Evolutionary conservation across 1,140 invertebrate species (phyloP).

Genomic region (Meloidogyne exigua): DNA sequence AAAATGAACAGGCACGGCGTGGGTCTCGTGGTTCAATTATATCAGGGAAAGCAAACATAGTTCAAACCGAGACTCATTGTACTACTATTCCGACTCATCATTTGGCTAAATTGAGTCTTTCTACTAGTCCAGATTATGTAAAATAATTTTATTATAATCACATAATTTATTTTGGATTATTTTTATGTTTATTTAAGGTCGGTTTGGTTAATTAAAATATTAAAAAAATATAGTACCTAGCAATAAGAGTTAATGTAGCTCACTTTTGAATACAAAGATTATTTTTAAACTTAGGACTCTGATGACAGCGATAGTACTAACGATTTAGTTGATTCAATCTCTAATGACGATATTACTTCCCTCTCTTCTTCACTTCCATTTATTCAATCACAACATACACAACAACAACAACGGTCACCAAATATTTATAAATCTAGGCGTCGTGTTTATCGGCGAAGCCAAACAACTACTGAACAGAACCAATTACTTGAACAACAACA

Average conservation of each 20-base stretch:
- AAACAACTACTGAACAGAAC: slow-evolving; percentile 14
- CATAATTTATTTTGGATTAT: neutral
- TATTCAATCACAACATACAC: neutral
- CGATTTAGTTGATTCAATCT: slow-evolving; percentile 34
- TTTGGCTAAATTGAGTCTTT: slow-evolving; percentile 56
- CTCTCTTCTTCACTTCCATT: neutral
- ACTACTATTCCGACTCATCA: slow-evolving; percentile 61
- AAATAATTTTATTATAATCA: slow-evolving; percentile 6
- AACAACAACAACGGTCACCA: slow-evolving; percentile 20
- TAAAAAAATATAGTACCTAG: too few relatives aligned
- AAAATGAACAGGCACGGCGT: slow-evolving; percentile 49
- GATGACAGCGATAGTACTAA: slow-evolving; percentile 56
- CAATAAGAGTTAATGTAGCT: too few relatives aligned
- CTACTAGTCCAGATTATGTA: slow-evolving; percentile 56
- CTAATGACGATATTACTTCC: slow-evolving; percentile 34
- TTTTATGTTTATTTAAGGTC: too few relatives aligned
- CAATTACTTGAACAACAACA: slow-evolving; percentile 24
- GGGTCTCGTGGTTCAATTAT: slow-evolving; percentile 62
- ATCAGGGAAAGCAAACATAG: slow-evolving; percentile 60
- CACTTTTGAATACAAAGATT: slow-evolving; percentile 15
- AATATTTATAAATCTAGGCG: slow-evolving; percentile 22
- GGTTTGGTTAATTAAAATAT: too few relatives aligned
- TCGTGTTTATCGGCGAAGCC: slow-evolving; percentile 23
- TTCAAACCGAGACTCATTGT: slow-evolving; percentile 41
- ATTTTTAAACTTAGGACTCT: slow-evolving; percentile 51